Percentiles rank a stretch among this genome's conserved stretches.
Evolutionary conservation across 1,140 invertebrate species (phyloP).

Genomic region (Drosophila malerkotliana): DNA sequence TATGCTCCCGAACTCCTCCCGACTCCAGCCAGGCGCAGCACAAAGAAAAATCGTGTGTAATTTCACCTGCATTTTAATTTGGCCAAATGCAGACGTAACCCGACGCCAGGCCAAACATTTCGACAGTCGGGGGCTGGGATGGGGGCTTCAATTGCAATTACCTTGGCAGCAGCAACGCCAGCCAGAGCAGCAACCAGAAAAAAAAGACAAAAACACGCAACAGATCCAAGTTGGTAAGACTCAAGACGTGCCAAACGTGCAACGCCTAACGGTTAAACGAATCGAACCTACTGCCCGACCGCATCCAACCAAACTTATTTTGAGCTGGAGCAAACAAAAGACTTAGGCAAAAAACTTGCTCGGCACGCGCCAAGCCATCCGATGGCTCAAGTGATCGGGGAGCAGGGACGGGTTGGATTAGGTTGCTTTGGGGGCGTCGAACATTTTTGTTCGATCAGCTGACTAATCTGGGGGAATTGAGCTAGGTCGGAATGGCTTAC

Average conservation of each 20-base stretch:
- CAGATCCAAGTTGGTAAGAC: conserved; percentile 8
- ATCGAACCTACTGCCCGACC: conserved; percentile 37
- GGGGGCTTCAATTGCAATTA: conserved; percentile 50
- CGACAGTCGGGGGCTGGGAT: conserved; percentile 28
- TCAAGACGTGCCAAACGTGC: conserved; percentile 36
- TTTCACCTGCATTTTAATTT: conserved; percentile 54
- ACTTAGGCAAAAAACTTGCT: conserved; percentile 46
- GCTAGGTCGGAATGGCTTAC: conserved; percentile 27
- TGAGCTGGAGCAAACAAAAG: conserved; percentile 26
- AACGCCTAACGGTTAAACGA: conserved; percentile 41
- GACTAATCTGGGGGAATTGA: conserved; percentile 25
- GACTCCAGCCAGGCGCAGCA: conserved; percentile 35
- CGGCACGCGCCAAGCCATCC: conserved; percentile 38
- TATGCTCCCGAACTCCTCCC: conserved; percentile 15
- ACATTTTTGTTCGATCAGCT: conserved; percentile 32
- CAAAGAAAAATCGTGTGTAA: conserved; percentile 35
- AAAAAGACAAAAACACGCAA: conserved; percentile 7
- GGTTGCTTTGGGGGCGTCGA: conserved; percentile 40
- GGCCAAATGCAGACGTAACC: conserved; percentile 55
- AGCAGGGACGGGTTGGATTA: too few relatives aligned
- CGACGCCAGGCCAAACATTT: conserved; percentile 41
- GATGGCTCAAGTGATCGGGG: background rate
- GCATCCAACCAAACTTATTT: conserved; percentile 1
- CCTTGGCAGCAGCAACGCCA: conserved; percentile 31
- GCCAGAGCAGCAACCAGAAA: background rate